Evolutionary conservation across 1,140 invertebrate genomes (phyloP).

Genomic region (Acyrthosiphon pisum): DNA sequence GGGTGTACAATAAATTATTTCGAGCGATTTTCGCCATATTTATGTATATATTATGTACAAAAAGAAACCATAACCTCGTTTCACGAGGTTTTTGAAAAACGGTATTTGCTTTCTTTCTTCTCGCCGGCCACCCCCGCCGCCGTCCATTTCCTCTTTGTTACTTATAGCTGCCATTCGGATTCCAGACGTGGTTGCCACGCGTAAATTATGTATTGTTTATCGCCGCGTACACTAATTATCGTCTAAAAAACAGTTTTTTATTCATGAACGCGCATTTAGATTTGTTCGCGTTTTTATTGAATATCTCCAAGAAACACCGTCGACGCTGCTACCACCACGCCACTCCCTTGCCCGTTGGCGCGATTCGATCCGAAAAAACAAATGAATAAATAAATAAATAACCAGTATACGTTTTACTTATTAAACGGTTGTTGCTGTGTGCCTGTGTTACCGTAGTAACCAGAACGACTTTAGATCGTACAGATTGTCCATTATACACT

Average conservation of each 20-base stretch:
- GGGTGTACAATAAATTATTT: not conserved
- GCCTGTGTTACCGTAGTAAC: conserved; percentile 38
- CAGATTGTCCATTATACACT: not conserved
- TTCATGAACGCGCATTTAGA: conserved; percentile 26
- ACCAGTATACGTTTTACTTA: conserved; percentile 24
- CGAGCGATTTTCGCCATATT: not conserved
- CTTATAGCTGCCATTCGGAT: not conserved
- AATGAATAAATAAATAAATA: conserved; percentile 43
- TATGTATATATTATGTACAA: not conserved
- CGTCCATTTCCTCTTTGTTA: not conserved
- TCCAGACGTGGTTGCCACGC: not conserved
- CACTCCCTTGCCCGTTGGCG: not conserved
- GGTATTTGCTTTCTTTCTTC: not conserved
- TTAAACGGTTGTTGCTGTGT: conserved; percentile 26
- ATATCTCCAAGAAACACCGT: not conserved
- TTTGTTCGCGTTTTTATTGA: conserved; percentile 1
- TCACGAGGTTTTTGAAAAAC: not conserved
- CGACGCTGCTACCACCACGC: not conserved
- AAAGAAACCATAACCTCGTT: not conserved
- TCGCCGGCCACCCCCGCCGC: not conserved
- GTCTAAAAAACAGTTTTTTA: conserved; percentile 7
- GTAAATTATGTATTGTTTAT: conserved; percentile 31
- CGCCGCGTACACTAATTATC: conserved; percentile 27
- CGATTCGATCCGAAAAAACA: conserved; percentile 38
- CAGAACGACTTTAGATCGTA: conserved; percentile 32